Evolutionary conservation across 2,797 vertebrate species (phyloP).

Genomic region (Parambassis ranga): DNA sequence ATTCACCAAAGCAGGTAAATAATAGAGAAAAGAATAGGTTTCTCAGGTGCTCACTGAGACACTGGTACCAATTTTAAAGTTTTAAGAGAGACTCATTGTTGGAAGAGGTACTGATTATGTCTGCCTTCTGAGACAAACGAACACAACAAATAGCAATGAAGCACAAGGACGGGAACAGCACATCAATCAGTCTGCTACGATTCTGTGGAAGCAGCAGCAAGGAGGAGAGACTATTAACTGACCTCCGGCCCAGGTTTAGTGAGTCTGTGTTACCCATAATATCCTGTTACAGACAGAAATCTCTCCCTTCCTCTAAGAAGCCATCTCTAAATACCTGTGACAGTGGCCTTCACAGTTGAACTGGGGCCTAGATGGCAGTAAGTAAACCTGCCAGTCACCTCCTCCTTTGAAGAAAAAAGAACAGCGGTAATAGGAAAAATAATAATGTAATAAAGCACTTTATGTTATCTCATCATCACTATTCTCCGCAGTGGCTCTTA

Average conservation of each 20-base stretch:
- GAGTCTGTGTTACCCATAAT: constrained; percentile 55
- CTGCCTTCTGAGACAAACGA: constrained; percentile 1
- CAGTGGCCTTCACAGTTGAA: constrained; percentile 50
- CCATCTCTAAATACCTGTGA: constrained; percentile 50
- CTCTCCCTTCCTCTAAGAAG: constrained; percentile 12
- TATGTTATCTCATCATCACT: constrained; percentile 26
- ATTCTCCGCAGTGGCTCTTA: background rate
- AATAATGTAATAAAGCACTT: constrained; percentile 23
- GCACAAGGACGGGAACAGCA: constrained; percentile 11
- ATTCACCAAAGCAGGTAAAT: background rate
- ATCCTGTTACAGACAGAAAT: constrained; percentile 59
- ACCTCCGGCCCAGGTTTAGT: constrained; percentile 43
- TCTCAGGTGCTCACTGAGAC: background rate
- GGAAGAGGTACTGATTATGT: constrained; percentile 22
- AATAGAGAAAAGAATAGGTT: background rate
- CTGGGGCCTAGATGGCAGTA: constrained; percentile 26
- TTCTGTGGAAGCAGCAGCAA: constrained; percentile 20
- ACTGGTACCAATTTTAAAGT: background rate
- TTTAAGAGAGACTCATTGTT: constrained; percentile 7
- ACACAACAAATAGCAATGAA: constrained; percentile 22
- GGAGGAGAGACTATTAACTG: constrained; percentile 54
- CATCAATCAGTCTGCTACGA: constrained; percentile 45
- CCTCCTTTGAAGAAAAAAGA: constrained; percentile 9
- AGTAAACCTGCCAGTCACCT: constrained; percentile 21
- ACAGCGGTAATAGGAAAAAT: background rate